These are phyloP conservation scores for Eristalis pertinax DNA, from an alignment of 2,888 invertebrate genomes.

Conservation along the genomic window DNA sequence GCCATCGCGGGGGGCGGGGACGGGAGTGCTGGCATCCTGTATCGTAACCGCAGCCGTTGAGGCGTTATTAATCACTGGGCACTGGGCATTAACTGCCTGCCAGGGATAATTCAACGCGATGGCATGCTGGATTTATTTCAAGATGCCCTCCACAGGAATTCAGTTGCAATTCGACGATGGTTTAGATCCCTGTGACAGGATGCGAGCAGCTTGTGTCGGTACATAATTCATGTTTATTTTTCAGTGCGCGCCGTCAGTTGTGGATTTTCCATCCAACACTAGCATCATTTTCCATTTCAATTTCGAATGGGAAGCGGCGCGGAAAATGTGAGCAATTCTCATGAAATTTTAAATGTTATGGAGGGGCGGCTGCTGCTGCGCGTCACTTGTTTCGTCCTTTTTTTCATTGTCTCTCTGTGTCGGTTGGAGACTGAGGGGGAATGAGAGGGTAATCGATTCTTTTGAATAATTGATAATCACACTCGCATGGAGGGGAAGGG, in stretches of 20 bases:
- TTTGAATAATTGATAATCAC: slow-evolving; percentile 28
- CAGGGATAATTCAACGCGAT: neutral
- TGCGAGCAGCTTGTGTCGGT: neutral
- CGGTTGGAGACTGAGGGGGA: neutral
- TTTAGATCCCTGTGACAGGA: neutral
- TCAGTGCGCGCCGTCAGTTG: neutral
- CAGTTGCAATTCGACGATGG: neutral
- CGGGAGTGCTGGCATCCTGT: slow-evolving; percentile 2
- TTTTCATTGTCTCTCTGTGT: neutral
- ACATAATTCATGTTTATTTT: slow-evolving; percentile 37
- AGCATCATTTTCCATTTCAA: slow-evolving; percentile 30
- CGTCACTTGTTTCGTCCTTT: neutral
- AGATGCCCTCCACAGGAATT: neutral
- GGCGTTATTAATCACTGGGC: slow-evolving; percentile 43
- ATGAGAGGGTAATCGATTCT: slow-evolving; percentile 17
- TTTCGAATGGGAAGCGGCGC: slow-evolving; percentile 14
- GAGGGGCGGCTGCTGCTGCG: neutral
- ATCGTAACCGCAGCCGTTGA: slow-evolving; percentile 24
- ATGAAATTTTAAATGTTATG: slow-evolving; percentile 36
- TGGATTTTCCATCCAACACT: neutral
- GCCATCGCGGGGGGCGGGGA: neutral
- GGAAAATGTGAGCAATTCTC: slow-evolving; percentile 18
- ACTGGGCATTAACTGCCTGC: neutral
- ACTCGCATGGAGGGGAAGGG: neutral
- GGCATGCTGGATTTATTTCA: neutral